Evolutionary conservation across 2,888 invertebrate species (phyloP).

Genomic region (Archips xylosteana): DNA sequence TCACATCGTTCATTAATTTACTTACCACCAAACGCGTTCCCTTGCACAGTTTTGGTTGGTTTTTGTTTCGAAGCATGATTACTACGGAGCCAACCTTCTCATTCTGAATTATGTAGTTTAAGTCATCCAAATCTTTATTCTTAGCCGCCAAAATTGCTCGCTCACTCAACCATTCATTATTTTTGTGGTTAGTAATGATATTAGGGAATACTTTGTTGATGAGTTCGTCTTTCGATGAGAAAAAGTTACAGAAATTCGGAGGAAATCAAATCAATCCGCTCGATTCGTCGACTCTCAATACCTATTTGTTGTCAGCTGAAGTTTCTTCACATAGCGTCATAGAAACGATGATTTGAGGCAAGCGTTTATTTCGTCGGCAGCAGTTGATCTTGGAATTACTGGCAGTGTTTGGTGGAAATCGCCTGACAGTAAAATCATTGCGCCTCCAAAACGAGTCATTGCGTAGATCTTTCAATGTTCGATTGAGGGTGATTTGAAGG

Average conservation of each 20-base stretch:
- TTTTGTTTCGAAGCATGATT: no score
- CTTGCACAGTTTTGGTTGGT: no score
- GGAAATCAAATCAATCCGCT: slow-evolving; percentile 19
- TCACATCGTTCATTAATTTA: no score
- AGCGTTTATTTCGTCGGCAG: no score
- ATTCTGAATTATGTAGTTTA: slow-evolving; percentile 2
- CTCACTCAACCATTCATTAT: slow-evolving; percentile 8
- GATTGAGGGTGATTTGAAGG: no score
- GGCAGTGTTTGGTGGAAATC: slow-evolving; percentile 38
- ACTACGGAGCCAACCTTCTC: no score
- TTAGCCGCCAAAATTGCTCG: slow-evolving; percentile 25
- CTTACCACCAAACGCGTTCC: no score
- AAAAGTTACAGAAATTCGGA: slow-evolving; percentile 18
- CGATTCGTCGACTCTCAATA: slow-evolving; percentile 40
- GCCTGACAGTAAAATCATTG: slow-evolving; percentile 51
- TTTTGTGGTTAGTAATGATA: slow-evolving; percentile 16
- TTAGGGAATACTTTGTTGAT: slow-evolving; percentile 43
- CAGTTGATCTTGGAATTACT: no score
- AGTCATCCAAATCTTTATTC: slow-evolving; percentile 33
- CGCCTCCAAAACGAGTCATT: slow-evolving; percentile 50
- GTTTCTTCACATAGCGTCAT: slow-evolving; percentile 49
- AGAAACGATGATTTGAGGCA: slow-evolving; percentile 47
- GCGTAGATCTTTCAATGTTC: slow-evolving; percentile 50
- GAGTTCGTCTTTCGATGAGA: slow-evolving; percentile 47
- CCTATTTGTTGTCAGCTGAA: slow-evolving; percentile 50